Conservation (phyloP, 2,888 invertebrate genomes). For the Merodon equestris region DNA sequence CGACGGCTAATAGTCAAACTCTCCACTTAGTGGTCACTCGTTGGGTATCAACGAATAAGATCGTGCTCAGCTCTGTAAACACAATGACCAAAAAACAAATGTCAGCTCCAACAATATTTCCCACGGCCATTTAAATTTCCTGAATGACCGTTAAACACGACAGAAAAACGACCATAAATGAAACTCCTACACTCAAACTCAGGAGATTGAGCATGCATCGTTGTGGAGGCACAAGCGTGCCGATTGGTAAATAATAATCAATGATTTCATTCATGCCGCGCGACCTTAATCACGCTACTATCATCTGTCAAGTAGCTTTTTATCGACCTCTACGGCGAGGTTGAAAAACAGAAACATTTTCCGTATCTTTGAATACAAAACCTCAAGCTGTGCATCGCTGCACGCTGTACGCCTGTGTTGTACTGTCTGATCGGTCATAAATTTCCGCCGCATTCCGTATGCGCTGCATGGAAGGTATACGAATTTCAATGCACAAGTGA, state of each 20-base stretch:
- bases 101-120: too few species aligned
- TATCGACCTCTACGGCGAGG: slow-evolving; percentile 9
- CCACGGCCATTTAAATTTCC: neutral
- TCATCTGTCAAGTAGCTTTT: slow-evolving; percentile 19
- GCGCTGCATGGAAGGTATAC: neutral
- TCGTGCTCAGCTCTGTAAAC: too few species aligned
- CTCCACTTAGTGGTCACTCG: too few species aligned
- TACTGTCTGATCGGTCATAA: slow-evolving; percentile 10
- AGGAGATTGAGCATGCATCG: neutral
- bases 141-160: slow-evolving; percentile 4
- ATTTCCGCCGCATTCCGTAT: slow-evolving; percentile 19
- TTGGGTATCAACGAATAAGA: too few species aligned
- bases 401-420: neutral
- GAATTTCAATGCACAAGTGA: slow-evolving; percentile 2
- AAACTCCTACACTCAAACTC: slow-evolving; percentile 22
- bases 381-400: slow-evolving; percentile 18
- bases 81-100: too few species aligned
- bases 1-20: too few species aligned
- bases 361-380: slow-evolving; percentile 21
- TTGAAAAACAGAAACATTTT: neutral
- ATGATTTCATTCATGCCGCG: slow-evolving; percentile 35
- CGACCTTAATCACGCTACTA: slow-evolving; percentile 28
- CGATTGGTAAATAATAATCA: slow-evolving; percentile 9
- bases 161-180: slow-evolving; percentile 3
- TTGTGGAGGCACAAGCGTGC: slow-evolving; percentile 1